These are phyloP conservation scores for Pseudocheirus occidentalis DNA, from an alignment of 2,797 vertebrate genomes.

Conservation along the genomic window DNA sequence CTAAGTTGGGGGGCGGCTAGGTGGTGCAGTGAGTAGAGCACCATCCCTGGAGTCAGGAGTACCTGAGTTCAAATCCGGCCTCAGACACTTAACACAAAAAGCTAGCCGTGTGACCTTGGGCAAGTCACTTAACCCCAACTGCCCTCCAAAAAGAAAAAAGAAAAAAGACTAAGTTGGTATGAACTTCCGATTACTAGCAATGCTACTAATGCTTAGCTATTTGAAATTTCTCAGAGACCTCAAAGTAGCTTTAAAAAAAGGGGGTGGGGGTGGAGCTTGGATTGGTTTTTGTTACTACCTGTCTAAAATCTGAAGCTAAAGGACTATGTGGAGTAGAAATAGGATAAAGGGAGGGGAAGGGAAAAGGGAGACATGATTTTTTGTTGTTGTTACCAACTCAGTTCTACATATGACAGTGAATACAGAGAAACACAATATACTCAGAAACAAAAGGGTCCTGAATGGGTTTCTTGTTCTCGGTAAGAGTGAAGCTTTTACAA, in stretches of 20 bases:
- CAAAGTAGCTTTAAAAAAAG: neutral
- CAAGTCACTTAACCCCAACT: too few relatives aligned
- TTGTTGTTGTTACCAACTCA: neutral
- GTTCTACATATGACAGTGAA: neutral
- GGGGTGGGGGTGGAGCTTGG: too few relatives aligned
- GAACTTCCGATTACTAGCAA: neutral
- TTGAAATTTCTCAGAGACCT: neutral
- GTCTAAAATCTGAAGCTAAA: neutral
- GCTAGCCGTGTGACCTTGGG: too few relatives aligned
- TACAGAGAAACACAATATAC: conserved; percentile 3
- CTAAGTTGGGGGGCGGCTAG: too few relatives aligned
- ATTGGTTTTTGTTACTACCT: neutral
- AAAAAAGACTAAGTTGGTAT: neutral
- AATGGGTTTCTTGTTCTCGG: neutral
- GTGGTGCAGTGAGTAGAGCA: too few relatives aligned
- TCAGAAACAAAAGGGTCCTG: neutral
- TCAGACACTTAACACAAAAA: too few relatives aligned
- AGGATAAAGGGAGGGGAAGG: neutral
- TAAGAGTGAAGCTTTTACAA: conserved; percentile 8
- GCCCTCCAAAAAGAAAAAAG: too few relatives aligned
- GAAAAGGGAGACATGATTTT: neutral
- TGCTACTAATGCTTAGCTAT: neutral
- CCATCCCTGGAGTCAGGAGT: too few relatives aligned
- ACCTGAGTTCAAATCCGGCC: too few relatives aligned
- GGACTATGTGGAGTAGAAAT: neutral